Percentiles rank a stretch among this genome's conserved stretches.
Evolutionary conservation across 2,888 invertebrate species (phyloP).

Genomic region (Lissonota sp.): DNA sequence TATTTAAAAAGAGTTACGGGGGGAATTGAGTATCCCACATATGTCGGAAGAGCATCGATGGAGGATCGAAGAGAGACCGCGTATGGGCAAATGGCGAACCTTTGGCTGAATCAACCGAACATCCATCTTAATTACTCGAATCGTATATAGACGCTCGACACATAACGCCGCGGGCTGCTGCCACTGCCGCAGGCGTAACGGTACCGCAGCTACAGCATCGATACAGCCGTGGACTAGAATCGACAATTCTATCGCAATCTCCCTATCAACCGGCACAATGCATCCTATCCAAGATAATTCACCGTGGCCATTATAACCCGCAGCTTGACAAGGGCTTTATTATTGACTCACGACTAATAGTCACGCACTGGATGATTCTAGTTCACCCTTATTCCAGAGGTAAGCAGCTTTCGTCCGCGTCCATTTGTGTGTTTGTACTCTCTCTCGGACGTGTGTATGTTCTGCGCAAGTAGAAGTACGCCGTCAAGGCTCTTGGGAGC

Average conservation of each 20-base stretch:
- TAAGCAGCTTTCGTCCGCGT: slow-evolving; percentile 49
- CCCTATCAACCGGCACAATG: slow-evolving; percentile 73
- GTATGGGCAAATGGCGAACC: slow-evolving; percentile 64
- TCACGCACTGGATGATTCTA: slow-evolving; percentile 78
- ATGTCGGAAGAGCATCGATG: slow-evolving; percentile 36
- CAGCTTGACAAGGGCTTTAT: slow-evolving; percentile 80
- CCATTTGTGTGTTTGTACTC: slow-evolving; percentile 56
- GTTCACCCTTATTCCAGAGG: slow-evolving; percentile 58
- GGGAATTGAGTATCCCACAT: slow-evolving; percentile 32
- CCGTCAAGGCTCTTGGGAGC: slow-evolving; percentile 48
- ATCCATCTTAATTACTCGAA: slow-evolving; percentile 80
- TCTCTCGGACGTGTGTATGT: slow-evolving; percentile 62
- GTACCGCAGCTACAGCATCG: slow-evolving; percentile 23
- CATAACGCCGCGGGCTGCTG: slow-evolving; percentile 60
- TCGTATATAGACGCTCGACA: slow-evolving; percentile 67
- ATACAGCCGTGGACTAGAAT: slow-evolving; percentile 38
- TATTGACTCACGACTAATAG: slow-evolving; percentile 83
- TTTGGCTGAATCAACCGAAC: slow-evolving; percentile 75
- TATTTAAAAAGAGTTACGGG: slow-evolving; percentile 43
- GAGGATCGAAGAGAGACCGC: slow-evolving; percentile 12
- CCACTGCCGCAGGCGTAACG: background rate
- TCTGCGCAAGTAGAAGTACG: slow-evolving; percentile 37
- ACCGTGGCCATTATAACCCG: slow-evolving; percentile 77
- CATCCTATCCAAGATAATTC: slow-evolving; percentile 77
- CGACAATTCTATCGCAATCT: slow-evolving; percentile 78